Conservation (phyloP, 2,888 invertebrate species). For the Rotaria macrura region DNA sequence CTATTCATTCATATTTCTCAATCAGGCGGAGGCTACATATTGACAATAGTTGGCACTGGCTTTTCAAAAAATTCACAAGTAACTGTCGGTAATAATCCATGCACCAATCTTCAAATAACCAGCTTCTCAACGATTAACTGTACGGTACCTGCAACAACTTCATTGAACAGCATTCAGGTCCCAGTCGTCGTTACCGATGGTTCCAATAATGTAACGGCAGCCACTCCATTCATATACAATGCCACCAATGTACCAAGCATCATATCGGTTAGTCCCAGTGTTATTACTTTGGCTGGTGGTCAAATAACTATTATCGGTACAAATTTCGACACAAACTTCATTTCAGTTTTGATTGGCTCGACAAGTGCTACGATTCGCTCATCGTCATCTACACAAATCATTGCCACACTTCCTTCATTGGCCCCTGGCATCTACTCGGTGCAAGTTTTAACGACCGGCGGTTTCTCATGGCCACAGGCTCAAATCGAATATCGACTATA, state of each 20-base stretch:
- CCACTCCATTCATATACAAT: background rate
- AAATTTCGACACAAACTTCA: background rate
- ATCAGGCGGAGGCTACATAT: slow-evolving; percentile 24
- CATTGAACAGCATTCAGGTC: background rate
- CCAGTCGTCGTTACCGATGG: background rate
- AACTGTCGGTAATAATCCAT: slow-evolving; percentile 9
- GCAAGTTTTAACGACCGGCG: background rate
- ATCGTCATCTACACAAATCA: background rate
- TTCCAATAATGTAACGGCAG: background rate
- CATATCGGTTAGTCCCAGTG: background rate
- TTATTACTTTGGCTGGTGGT: background rate
- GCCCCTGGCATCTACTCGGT: slow-evolving; percentile 22
- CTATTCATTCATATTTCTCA: background rate
- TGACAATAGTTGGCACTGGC: slow-evolving; percentile 24
- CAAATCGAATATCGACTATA: background rate
- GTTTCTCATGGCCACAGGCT: background rate
- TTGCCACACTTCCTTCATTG: background rate
- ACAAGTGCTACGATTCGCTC: background rate
- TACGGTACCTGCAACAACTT: slow-evolving; percentile 15
- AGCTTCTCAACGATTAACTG: slow-evolving; percentile 19
- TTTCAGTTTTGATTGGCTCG: background rate
- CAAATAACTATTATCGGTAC: slow-evolving; percentile 9
- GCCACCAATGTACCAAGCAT: background rate
- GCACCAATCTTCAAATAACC: background rate
- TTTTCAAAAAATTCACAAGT: background rate